Conservation (phyloP, 2,888 invertebrate genomes). For the Apodemia zela region DNA sequence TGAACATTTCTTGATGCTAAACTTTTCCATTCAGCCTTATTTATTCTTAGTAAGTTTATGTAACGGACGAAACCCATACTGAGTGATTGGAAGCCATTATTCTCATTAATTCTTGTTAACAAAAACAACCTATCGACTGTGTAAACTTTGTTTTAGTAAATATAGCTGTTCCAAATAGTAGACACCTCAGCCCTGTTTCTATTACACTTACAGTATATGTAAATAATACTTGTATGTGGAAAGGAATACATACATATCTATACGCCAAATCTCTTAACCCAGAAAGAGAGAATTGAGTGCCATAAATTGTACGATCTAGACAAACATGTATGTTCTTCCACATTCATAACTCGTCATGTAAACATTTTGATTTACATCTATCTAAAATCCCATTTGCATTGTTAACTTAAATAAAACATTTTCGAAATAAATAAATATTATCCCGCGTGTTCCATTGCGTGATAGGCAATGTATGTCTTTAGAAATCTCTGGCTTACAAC, state of each 20-base stretch:
- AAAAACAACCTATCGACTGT: neutral
- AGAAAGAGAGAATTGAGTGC: too few relatives aligned
- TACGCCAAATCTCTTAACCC: too few relatives aligned
- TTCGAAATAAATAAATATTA: too few relatives aligned
- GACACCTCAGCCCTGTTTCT: neutral
- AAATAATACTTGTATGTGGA: neutral
- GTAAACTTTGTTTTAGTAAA: constrained; percentile 6
- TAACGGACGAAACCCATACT: neutral
- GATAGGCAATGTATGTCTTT: too few relatives aligned
- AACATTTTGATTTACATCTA: neutral
- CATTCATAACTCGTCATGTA: too few relatives aligned
- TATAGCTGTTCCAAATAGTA: constrained; percentile 8
- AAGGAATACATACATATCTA: too few relatives aligned
- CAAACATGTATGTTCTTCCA: too few relatives aligned
- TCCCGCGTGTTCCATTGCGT: too few relatives aligned
- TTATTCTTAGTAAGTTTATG: constrained; percentile 4
- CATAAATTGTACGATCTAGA: too few relatives aligned
- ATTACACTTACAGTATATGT: neutral
- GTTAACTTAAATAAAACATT: too few relatives aligned
- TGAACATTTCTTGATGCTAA: neutral
- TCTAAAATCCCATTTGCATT: neutral
- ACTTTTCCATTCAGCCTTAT: neutral
- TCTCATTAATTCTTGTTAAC: constrained; percentile 8
- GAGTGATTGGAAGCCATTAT: constrained; percentile 17
- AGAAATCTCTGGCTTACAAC: too few relatives aligned